These are phyloP conservation scores for Torymus auratus DNA, from an alignment of 2,888 invertebrate genomes.

Conservation along the genomic window DNA sequence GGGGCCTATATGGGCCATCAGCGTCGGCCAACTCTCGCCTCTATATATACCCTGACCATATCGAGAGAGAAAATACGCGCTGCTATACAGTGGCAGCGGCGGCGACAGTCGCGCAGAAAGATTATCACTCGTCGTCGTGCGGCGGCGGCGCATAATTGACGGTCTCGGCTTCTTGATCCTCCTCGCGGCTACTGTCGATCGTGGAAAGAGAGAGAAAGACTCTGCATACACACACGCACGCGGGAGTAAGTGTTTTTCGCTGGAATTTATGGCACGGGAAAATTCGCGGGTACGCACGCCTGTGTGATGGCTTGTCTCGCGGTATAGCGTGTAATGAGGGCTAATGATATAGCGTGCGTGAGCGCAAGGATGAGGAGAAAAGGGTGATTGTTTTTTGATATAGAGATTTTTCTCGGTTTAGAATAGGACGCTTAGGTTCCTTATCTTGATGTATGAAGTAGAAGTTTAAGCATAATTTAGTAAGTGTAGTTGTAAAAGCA, in stretches of 20 bases:
- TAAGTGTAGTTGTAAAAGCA: too few relatives aligned
- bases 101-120: too few relatives aligned
- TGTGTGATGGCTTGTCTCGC: not conserved
- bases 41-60: conserved; percentile 15
- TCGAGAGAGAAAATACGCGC: not conserved
- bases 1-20: conserved; percentile 12
- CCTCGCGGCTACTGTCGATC: conserved; percentile 24
- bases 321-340: conserved; percentile 23
- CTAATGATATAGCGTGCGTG: conserved; percentile 13
- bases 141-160: too few relatives aligned
- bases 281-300: not conserved
- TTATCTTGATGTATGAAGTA: too few relatives aligned
- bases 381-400: too few relatives aligned
- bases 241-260: conserved; percentile 13
- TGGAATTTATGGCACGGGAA: conserved; percentile 30
- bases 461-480: too few relatives aligned
- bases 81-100: too few relatives aligned
- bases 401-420: too few relatives aligned
- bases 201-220: not conserved
- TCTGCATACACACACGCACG: not conserved
- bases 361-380: too few relatives aligned
- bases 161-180: not conserved
- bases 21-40: not conserved
- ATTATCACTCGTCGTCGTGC: too few relatives aligned
- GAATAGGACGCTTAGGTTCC: too few relatives aligned